These are phyloP conservation scores for Gymnocypris eckloni DNA, from an alignment of 2,797 vertebrate genomes.

Conservation along the genomic window DNA sequence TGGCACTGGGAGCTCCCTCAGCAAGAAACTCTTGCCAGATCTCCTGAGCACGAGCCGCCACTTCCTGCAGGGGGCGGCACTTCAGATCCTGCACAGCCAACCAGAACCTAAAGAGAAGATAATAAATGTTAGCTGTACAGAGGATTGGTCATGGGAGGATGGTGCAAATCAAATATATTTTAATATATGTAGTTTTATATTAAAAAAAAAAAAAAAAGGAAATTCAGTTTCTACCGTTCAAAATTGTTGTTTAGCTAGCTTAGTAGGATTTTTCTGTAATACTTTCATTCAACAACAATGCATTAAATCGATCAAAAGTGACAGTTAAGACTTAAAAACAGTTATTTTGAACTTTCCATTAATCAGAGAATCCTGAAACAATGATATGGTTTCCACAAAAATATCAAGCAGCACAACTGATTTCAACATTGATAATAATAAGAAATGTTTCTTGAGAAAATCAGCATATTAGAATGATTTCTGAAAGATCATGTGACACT, in stretches of 20 bases:
- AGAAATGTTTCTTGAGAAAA: neutral
- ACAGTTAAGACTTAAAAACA: neutral
- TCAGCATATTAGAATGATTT: too few species aligned
- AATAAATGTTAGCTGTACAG: neutral
- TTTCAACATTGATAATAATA: neutral
- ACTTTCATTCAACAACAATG: neutral
- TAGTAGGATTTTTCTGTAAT: neutral
- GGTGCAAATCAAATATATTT: neutral
- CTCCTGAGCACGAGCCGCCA: slow-evolving; percentile 88
- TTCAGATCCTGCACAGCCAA: slow-evolving; percentile 96
- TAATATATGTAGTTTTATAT: neutral
- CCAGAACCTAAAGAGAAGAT: slow-evolving; percentile 86
- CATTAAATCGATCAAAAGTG: neutral
- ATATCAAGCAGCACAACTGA: neutral
- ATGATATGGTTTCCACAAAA: neutral
- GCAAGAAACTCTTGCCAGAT: slow-evolving; percentile 98
- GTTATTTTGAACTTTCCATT: neutral
- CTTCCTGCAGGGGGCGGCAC: slow-evolving; percentile 90
- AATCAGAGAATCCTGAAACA: neutral
- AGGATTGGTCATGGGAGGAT: neutral
- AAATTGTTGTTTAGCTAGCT: neutral
- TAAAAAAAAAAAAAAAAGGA: neutral
- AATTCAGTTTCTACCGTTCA: neutral
- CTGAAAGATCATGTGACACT: too few species aligned
- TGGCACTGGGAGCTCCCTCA: slow-evolving; percentile 93